Evolutionary conservation across 1,140 invertebrate species (phyloP), one percentile per base, ranked within the genome.

Genomic region (Pygmarrhopalites habei): DNA sequence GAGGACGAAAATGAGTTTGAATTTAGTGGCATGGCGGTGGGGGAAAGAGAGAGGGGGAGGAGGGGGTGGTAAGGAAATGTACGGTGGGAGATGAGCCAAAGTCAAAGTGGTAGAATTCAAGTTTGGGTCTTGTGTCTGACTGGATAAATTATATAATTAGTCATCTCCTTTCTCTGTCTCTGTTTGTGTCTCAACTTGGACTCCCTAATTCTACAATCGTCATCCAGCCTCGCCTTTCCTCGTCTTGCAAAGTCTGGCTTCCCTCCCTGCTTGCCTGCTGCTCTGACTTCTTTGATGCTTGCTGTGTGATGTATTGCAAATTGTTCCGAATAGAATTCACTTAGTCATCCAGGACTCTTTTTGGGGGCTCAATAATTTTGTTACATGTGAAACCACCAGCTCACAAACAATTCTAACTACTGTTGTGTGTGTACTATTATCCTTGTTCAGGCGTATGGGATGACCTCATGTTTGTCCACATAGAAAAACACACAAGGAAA

Each of bases 101-200:
- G 60, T 57, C 49, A 46, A 57, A 49, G 51, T 62, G 62, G 62
- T 23, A 64, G 52, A 52, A 64, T 64, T 58, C 47, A 64, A 44
- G 49, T 64, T 52, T 55, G 64, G n/a, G n/a, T 55, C 65, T n/a
- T n/a, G 59, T 67, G 65, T 67, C 65, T 60, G 58, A 55, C 56
- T 46, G 61, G 65, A 67, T 67, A 64, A 64, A 64, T 60, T 57
- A 64, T 60, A 61, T 53, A 67, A 67, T 67, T 67, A 67, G 65
- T 67, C 65, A 67, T 67, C 61, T 49, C 49, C 49, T 52, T 5
- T 35, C 19, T 55, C 30, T 53, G n/a, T n/a, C n/a, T 25, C 7
- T 47, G 44, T n/a, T 4, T 47, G 5, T 35, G 32, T 35, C 32
- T 35, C 32, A 15, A 35, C 32, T 35, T 35, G 15, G 32, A 35